These are phyloP conservation scores for Acanthurus tractus DNA, from an alignment of 2,797 vertebrate genomes.

Conservation along the genomic window DNA sequence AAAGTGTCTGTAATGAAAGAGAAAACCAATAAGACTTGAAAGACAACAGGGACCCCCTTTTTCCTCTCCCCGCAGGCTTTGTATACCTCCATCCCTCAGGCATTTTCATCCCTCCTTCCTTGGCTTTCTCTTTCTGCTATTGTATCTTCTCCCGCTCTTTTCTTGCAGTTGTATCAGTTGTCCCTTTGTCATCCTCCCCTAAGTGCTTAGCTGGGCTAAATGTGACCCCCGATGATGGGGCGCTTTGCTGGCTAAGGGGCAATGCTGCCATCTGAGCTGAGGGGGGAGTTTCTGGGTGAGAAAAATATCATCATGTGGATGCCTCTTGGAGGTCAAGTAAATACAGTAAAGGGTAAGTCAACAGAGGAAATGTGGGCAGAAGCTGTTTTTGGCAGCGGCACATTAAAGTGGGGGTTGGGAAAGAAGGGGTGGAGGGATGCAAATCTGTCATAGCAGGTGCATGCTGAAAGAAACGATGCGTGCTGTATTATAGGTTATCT, in stretches of 20 bases:
- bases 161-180: conserved; percentile 65
- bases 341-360: conserved; percentile 65
- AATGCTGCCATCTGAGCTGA: conserved; percentile 62
- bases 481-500: not conserved
- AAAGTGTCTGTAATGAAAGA: conserved; percentile 64
- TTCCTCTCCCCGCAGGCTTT: not conserved
- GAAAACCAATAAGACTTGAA: conserved; percentile 67
- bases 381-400: conserved; percentile 60
- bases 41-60: conserved; percentile 48
- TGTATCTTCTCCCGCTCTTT: conserved; percentile 38
- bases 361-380: conserved; percentile 52
- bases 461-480: conserved; percentile 29
- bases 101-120: conserved; percentile 11
- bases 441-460: conserved; percentile 73
- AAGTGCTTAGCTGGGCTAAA: conserved; percentile 77
- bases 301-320: conserved; percentile 61
- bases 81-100: not conserved
- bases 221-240: conserved; percentile 58
- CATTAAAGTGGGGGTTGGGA: conserved; percentile 31
- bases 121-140: conserved; percentile 21
- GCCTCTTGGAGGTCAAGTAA: conserved; percentile 75
- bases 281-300: conserved; percentile 29
- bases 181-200: conserved; percentile 42
- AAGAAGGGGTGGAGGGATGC: conserved; percentile 36
- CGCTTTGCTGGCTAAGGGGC: conserved; percentile 70